Conservation (phyloP, 2,797 vertebrate species). For the Parauchenoglanis ngamensis region DNA sequence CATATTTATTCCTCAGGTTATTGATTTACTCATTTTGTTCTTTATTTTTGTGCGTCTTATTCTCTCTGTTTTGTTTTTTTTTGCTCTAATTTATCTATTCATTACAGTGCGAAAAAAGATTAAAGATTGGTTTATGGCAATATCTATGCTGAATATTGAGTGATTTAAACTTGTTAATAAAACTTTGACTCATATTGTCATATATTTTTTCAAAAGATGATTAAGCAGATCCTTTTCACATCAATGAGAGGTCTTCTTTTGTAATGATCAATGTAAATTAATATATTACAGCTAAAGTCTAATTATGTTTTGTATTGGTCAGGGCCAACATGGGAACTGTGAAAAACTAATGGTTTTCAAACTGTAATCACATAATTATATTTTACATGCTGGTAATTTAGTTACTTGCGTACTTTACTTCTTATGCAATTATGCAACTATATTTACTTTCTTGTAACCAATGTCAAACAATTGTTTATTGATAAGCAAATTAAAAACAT, state of each 20-base stretch:
- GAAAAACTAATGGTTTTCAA: background rate
- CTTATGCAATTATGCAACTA: background rate
- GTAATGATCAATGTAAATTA: background rate
- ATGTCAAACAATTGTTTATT: background rate
- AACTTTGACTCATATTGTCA: background rate
- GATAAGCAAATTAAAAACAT: background rate
- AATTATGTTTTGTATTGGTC: background rate
- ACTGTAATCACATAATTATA: background rate
- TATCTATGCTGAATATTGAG: background rate
- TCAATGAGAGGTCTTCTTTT: background rate
- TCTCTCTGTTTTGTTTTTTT: background rate
- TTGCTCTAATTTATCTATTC: background rate
- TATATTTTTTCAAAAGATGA: background rate
- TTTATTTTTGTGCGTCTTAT: too few species aligned
- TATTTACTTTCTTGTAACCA: background rate
- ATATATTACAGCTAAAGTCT: background rate
- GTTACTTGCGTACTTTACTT: background rate
- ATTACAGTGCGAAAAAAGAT: background rate
- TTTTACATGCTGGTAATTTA: background rate
- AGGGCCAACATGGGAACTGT: background rate
- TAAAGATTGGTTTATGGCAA: background rate
- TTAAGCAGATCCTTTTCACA: background rate
- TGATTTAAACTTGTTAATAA: background rate
- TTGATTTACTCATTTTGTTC: too few species aligned
- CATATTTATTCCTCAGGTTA: too few species aligned